Conservation (phyloP, 1,140 invertebrate genomes). For the Drosophila bipectinata region DNA sequence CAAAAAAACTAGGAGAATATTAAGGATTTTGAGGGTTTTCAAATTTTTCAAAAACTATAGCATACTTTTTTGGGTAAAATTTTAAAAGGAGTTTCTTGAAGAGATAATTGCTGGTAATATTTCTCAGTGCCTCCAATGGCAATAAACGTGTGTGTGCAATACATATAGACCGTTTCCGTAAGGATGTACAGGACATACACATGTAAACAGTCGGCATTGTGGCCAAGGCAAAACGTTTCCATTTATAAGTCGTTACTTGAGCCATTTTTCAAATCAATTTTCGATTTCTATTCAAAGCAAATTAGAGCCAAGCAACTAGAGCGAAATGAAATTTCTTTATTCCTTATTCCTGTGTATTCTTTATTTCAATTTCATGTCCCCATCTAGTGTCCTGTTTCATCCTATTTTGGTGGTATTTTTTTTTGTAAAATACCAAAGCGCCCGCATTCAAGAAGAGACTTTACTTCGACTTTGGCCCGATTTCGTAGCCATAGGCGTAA, state of each 20-base stretch:
- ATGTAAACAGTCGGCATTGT: conserved; percentile 27
- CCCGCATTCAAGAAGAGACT: conserved; percentile 15
- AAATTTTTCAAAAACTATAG: neutral
- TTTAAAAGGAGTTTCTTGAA: neutral
- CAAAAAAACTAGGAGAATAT: no score
- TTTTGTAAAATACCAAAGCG: neutral
- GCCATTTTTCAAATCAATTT: conserved; percentile 45
- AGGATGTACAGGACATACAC: conserved; percentile 15
- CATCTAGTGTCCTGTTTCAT: conserved; percentile 2
- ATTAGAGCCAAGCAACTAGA: conserved; percentile 16
- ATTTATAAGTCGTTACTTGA: conserved; percentile 32
- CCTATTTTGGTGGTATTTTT: neutral
- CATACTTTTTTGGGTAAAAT: neutral
- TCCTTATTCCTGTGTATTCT: neutral
- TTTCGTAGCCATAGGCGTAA: conserved; percentile 42
- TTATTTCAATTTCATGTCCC: neutral
- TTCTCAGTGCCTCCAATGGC: neutral
- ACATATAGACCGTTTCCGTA: neutral
- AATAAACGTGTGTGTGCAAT: neutral
- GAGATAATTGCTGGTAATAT: neutral
- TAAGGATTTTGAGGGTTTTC: neutral
- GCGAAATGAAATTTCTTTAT: conserved; percentile 27
- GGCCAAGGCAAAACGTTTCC: conserved; percentile 27
- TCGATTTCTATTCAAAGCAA: conserved; percentile 41
- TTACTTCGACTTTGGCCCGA: neutral